These are phyloP conservation scores for Drosophila paulistorum DNA, from an alignment of 1,140 invertebrate species.

Conservation along the genomic window DNA sequence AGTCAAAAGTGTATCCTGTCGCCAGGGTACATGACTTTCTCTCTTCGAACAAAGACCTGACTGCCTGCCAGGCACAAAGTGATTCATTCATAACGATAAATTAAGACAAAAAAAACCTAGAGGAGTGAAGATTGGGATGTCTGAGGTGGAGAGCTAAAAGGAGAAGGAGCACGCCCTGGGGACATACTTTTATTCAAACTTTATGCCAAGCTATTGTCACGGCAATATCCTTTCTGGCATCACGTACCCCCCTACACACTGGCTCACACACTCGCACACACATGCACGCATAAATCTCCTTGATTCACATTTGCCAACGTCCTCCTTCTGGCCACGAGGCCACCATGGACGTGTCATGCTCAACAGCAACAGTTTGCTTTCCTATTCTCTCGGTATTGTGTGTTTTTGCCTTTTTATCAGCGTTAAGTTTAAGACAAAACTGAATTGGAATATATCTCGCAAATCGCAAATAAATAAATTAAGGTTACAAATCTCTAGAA, in stretches of 20 bases:
- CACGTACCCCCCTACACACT: constrained; percentile 6
- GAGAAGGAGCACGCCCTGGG: constrained; percentile 30
- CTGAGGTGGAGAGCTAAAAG: not conserved
- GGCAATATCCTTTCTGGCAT: constrained; percentile 39
- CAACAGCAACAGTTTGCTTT: constrained; percentile 52
- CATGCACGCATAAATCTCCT: constrained; percentile 53
- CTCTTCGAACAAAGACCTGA: constrained; percentile 37
- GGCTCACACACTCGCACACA: constrained; percentile 24
- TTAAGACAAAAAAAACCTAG: constrained; percentile 59
- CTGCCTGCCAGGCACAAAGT: constrained; percentile 51
- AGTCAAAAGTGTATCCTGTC: constrained; percentile 75
- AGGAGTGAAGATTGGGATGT: constrained; percentile 8
- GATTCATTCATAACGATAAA: constrained; percentile 80
- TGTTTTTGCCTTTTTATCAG: constrained; percentile 36
- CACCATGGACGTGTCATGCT: constrained; percentile 54
- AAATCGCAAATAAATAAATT: constrained; percentile 80
- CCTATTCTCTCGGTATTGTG: not conserved
- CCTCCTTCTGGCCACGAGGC: not conserved
- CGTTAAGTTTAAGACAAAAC: constrained; percentile 50
- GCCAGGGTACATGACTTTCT: constrained; percentile 58
- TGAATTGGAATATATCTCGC: constrained; percentile 73
- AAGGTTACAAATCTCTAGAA: constrained; percentile 65
- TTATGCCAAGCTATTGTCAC: constrained; percentile 30
- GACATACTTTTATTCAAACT: constrained; percentile 66
- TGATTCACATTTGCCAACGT: constrained; percentile 38